A percentile compares a stretch with the other conserved stretches of the same genome.
phyloP scores from a whole-genome alignment of 2,888 invertebrate species.

The Himalopsyche kuldschensis region DNA sequence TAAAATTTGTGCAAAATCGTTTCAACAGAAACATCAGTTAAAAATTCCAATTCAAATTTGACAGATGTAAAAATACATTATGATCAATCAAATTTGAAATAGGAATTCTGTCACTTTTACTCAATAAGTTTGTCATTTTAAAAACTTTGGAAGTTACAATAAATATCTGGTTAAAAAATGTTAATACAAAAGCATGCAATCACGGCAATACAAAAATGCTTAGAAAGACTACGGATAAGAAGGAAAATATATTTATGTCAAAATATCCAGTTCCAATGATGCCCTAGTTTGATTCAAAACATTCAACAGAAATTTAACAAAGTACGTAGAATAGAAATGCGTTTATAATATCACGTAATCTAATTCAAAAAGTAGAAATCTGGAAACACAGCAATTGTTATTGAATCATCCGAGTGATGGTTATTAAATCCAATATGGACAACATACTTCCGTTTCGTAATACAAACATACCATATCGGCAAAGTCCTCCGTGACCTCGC shows the following conservation, averaged over 20 bases:
- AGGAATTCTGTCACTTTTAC: too few relatives aligned
- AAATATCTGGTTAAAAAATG: too few relatives aligned
- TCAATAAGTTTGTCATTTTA: too few relatives aligned
- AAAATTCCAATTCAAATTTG: neutral
- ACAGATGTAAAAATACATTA: neutral
- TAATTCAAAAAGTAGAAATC: conserved; percentile 8
- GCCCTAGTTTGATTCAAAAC: too few relatives aligned
- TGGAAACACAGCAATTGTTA: neutral
- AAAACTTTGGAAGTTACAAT: too few relatives aligned
- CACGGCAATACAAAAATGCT: too few relatives aligned
- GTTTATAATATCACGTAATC: conserved; percentile 5
- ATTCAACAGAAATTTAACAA: neutral
- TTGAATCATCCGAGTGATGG: neutral
- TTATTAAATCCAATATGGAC: conserved; percentile 3
- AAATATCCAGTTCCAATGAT: too few relatives aligned
- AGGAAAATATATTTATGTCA: too few relatives aligned
- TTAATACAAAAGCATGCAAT: too few relatives aligned
- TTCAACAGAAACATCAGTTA: neutral
- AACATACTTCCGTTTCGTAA: neutral
- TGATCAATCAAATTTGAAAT: neutral
- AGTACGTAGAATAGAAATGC: neutral
- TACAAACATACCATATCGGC: neutral
- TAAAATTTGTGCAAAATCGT: neutral
- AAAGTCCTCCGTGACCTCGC: neutral
- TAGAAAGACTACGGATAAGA: too few relatives aligned